Conservation (phyloP, 2,888 invertebrate genomes). For the Drosophila setosimentum region DNA sequence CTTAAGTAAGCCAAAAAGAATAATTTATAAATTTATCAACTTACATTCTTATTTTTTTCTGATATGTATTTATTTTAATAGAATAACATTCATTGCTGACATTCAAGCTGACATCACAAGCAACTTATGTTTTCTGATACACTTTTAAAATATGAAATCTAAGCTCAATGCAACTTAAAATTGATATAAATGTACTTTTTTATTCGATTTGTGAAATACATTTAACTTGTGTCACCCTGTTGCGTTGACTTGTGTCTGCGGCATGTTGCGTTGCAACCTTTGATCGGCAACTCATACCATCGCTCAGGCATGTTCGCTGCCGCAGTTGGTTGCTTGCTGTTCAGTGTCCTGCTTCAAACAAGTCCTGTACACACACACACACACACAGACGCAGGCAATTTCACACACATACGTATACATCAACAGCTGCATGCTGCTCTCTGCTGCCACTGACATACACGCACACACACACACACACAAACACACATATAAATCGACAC, state of each 20-base stretch:
- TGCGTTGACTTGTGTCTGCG: conserved; percentile 21
- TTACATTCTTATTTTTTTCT: not conserved
- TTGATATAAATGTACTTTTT: not conserved
- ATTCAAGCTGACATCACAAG: not conserved
- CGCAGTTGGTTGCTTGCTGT: conserved; percentile 27
- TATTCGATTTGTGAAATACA: not conserved
- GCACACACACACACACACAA: conserved; percentile 27
- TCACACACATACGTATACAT: conserved; percentile 16
- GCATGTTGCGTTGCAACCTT: conserved; percentile 3
- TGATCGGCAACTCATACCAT: conserved; percentile 10
- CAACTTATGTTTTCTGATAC: not conserved
- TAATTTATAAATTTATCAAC: not conserved
- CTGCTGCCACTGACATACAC: conserved; percentile 31
- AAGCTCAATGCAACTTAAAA: not conserved
- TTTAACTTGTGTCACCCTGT: conserved; percentile 53
- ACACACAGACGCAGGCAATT: conserved; percentile 26
- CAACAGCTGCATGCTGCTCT: conserved; percentile 64
- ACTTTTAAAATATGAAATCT: not conserved
- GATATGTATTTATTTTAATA: not conserved
- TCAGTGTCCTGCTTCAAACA: conserved; percentile 58
- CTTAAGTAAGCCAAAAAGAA: no score
- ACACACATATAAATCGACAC: conserved; percentile 26
- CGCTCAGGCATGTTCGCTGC: conserved; percentile 20
- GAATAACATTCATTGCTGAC: not conserved
- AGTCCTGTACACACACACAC: conserved; percentile 64